phyloP scores from a whole-genome alignment of 2,113 vertebrate species.

The Neolamprologus hecqui region DNA sequence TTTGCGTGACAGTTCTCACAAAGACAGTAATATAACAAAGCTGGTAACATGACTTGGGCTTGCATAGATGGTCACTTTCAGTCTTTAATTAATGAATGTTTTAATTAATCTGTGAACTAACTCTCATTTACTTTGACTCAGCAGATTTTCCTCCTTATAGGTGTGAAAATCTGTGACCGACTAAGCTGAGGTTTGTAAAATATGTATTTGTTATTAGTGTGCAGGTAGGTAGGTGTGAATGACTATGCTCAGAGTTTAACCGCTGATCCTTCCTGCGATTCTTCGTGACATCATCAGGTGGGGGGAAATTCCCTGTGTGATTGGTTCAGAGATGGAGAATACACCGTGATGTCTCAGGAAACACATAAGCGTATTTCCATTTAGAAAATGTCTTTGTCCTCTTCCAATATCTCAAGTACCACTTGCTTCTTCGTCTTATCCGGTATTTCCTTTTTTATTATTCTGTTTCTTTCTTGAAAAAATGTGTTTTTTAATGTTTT shows the following conservation, averaged over 20 bases:
- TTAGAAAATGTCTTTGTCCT: neutral
- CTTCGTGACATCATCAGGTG: neutral
- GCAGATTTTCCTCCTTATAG: neutral
- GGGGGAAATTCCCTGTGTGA: constrained; percentile 26
- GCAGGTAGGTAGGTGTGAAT: neutral
- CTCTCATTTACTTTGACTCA: neutral
- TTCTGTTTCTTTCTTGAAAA: neutral
- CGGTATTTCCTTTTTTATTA: neutral
- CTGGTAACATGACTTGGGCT: neutral
- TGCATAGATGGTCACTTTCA: neutral
- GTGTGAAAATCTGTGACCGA: neutral
- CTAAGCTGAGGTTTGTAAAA: neutral
- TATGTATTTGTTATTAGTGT: neutral
- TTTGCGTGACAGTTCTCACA: neutral
- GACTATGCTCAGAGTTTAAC: neutral
- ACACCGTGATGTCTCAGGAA: neutral
- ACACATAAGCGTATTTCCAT: neutral
- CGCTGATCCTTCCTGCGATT: neutral
- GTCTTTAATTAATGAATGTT: neutral
- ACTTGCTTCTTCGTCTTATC: neutral
- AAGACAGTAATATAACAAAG: neutral
- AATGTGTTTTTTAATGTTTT: neutral
- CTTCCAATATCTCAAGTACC: neutral
- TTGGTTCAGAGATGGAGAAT: constrained; percentile 7
- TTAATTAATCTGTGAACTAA: neutral